Conservation (phyloP, 2,797 vertebrate species). For the Acrossocheilus wenchowensis region DNA sequence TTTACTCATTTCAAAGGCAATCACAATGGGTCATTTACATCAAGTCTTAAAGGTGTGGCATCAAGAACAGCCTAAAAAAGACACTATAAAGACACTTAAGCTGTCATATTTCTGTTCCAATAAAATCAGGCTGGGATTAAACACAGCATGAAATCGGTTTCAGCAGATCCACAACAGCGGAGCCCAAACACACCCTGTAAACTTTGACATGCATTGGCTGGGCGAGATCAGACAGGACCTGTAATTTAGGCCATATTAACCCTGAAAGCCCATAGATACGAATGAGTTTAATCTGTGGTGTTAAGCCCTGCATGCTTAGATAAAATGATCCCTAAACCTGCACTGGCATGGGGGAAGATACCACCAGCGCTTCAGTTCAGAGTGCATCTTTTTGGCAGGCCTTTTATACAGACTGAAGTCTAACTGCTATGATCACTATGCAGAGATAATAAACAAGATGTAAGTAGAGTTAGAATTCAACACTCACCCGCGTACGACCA, state of each 20-base stretch:
- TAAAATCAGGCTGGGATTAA: background rate
- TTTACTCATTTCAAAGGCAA: background rate
- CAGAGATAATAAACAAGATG: background rate
- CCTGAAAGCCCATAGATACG: conserved; percentile 32
- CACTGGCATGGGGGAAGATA: background rate
- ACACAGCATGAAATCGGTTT: background rate
- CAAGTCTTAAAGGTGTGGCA: background rate
- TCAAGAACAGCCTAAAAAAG: background rate
- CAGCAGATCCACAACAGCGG: background rate
- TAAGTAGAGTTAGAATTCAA: background rate
- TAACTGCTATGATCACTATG: background rate
- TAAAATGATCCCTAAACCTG: conserved; percentile 35
- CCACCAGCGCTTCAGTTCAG: background rate
- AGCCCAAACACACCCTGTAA: background rate
- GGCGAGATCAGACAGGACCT: conserved; percentile 17
- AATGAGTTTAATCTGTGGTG: conserved; percentile 36
- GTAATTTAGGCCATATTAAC: conserved; percentile 40
- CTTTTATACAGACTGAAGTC: background rate
- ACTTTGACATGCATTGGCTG: conserved; percentile 13
- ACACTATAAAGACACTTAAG: background rate
- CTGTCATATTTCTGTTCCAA: background rate
- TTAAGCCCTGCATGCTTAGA: conserved; percentile 42
- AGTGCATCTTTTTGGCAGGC: background rate
- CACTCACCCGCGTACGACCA: conserved; percentile 95
- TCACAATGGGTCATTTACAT: background rate